Conservation (phyloP, 2,888 invertebrate species). For the Eupithecia tripunctaria region DNA sequence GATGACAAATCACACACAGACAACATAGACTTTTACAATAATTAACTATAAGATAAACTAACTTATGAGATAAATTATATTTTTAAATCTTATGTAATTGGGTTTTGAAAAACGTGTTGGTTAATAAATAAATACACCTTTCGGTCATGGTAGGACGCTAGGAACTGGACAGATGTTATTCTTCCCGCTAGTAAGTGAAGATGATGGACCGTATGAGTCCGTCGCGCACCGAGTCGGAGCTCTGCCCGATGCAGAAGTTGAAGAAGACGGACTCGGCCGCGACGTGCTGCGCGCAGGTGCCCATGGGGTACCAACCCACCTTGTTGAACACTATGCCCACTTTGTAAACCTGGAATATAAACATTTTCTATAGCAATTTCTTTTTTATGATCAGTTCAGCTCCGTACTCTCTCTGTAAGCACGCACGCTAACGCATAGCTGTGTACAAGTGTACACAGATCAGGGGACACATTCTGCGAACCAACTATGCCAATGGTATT, state of each 20-base stretch:
- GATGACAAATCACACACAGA: background rate
- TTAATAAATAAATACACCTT: background rate
- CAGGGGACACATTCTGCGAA: too few relatives aligned
- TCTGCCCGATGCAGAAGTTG: conserved; percentile 89
- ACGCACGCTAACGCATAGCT: too few relatives aligned
- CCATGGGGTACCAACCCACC: conserved; percentile 92
- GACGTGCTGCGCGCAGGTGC: conserved; percentile 87
- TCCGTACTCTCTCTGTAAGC: too few relatives aligned
- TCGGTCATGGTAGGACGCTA: background rate
- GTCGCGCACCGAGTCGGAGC: conserved; percentile 89
- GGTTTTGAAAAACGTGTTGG: too few relatives aligned
- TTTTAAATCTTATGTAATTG: too few relatives aligned
- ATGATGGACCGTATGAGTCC: conserved; percentile 92
- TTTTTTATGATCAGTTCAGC: too few relatives aligned
- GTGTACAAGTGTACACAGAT: too few relatives aligned
- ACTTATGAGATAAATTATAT: too few relatives aligned
- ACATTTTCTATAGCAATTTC: too few relatives aligned
- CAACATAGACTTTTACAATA: too few relatives aligned
- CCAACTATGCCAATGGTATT: too few relatives aligned
- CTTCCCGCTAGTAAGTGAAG: conserved; percentile 82
- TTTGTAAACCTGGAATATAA: conserved; percentile 86
- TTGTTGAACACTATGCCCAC: conserved; percentile 93
- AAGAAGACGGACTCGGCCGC: conserved; percentile 89
- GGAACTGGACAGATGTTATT: background rate
- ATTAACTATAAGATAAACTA: too few relatives aligned